Evolutionary conservation across 2,888 invertebrate species (phyloP), one percentile per base, ranked within the genome.

Genomic region (Yponomeuta cagnagella): DNA sequence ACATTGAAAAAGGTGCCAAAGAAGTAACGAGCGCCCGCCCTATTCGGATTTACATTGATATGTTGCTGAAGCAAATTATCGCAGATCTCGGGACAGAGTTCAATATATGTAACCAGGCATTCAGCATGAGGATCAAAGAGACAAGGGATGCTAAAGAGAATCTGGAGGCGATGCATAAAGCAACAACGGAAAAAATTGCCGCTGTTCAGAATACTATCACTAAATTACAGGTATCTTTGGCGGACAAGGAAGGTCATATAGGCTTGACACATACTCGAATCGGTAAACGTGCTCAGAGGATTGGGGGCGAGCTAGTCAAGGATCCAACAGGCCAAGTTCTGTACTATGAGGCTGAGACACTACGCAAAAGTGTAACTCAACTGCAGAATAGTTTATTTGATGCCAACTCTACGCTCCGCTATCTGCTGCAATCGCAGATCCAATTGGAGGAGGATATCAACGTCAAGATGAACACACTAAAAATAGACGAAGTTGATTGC

Each of bases 401-500:
- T 87, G 95, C 96, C 3, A 93, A 95, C 72, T 94, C 95, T 3
- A 95, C 96, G 0, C 85, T 98, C 73, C 95, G 98, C 43, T 97
- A 96, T 82, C 93, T 98, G 71, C 89, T 97, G 71, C 97, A 97
- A 81, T 96, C 96, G 2, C 97, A 98, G 87, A 94, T 98, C 71
- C 95, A 97, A 81, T 89, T 98, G 74, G 98, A 98, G 85, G 98
- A 98, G 81, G 98, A 98, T 78, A 97, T 98, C 73, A 97, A 97
- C 78, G 94, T 98, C 33, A 98, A 98, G 90, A 95, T 96, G 74
- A 98, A 98, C 80, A 96, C 97, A 0, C 90, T 98, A 76, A 97
- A 97, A 89, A 97, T 98, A 78, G 98, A 98, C 82, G 98, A 98
- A 85, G 97, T 98, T 0, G 96, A 98, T 80, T 98, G 98, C 81